Evolutionary conservation across 2,888 invertebrate genomes (phyloP).

Genomic region (Leptarthrus brevirostris): DNA sequence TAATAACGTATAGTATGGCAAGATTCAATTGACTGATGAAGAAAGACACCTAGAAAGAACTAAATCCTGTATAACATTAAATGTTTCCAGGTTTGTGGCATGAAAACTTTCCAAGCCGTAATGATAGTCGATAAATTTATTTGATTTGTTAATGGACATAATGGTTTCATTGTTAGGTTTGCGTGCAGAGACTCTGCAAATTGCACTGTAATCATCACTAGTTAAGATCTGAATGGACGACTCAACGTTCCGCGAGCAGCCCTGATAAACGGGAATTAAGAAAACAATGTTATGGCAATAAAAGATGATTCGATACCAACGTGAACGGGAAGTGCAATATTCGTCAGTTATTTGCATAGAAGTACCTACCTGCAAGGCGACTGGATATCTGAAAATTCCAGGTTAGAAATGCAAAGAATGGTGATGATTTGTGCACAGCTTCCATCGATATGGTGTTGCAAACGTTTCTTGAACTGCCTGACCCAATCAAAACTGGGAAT

Average conservation of each 20-base stretch:
- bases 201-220: constrained; percentile 46
- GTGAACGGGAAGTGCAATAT: constrained; percentile 1
- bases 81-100: constrained; percentile 14
- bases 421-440: constrained; percentile 6
- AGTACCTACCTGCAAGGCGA: not conserved
- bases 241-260: not conserved
- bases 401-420: constrained; percentile 10
- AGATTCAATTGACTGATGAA: too few species aligned
- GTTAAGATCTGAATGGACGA: constrained; percentile 38
- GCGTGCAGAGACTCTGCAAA: constrained; percentile 48
- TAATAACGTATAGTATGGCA: too few species aligned
- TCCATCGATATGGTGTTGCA: constrained; percentile 35
- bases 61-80: not conserved
- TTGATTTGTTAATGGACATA: constrained; percentile 49
- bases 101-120: constrained; percentile 25
- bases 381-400: not conserved
- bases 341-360: constrained; percentile 36
- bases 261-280: constrained; percentile 40
- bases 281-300: constrained; percentile 39
- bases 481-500: constrained; percentile 22
- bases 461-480: constrained; percentile 1
- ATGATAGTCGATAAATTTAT: constrained; percentile 47
- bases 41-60: too few species aligned
- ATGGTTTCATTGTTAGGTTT: constrained; percentile 48
- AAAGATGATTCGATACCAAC: constrained; percentile 38